Conservation (phyloP, 2,888 invertebrate genomes). For the Zaprionus obscuricornis region DNA sequence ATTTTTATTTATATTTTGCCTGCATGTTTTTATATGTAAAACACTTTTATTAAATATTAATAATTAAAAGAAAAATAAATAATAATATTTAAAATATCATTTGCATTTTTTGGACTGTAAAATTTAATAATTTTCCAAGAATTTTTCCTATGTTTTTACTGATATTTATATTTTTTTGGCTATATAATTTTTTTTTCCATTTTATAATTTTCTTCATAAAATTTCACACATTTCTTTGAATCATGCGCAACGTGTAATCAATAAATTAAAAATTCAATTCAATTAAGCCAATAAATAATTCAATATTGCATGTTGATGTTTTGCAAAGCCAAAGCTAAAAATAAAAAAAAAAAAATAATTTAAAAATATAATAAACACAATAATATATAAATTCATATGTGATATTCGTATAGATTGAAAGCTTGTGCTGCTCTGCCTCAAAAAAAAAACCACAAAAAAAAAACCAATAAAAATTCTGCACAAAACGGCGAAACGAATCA, state of each 20-base stretch:
- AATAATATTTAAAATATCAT: too few species aligned
- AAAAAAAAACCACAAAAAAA: slow-evolving; percentile 26
- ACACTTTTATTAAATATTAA: too few species aligned
- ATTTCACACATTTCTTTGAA: slow-evolving; percentile 34
- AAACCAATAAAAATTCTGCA: slow-evolving; percentile 41
- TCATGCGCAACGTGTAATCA: slow-evolving; percentile 55
- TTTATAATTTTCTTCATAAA: slow-evolving; percentile 2
- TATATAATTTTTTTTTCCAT: neutral
- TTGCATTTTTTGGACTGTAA: slow-evolving; percentile 24
- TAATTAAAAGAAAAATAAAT: slow-evolving; percentile 16
- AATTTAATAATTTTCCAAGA: neutral
- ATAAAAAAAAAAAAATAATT: slow-evolving; percentile 26
- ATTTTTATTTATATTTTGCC: too few species aligned
- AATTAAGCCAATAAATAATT: slow-evolving; percentile 39
- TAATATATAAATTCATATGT: slow-evolving; percentile 27
- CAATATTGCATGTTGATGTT: slow-evolving; percentile 79
- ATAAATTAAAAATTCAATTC: slow-evolving; percentile 2
- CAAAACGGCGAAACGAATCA: slow-evolving; percentile 63
- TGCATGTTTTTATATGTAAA: too few species aligned
- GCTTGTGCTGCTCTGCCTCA: slow-evolving; percentile 73
- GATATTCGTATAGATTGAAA: slow-evolving; percentile 45
- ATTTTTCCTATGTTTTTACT: neutral
- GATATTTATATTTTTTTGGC: neutral
- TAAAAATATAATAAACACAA: slow-evolving; percentile 30
- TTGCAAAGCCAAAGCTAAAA: slow-evolving; percentile 41